Conservation (phyloP, 2,888 invertebrate genomes). For the Yponomeuta sedellus region DNA sequence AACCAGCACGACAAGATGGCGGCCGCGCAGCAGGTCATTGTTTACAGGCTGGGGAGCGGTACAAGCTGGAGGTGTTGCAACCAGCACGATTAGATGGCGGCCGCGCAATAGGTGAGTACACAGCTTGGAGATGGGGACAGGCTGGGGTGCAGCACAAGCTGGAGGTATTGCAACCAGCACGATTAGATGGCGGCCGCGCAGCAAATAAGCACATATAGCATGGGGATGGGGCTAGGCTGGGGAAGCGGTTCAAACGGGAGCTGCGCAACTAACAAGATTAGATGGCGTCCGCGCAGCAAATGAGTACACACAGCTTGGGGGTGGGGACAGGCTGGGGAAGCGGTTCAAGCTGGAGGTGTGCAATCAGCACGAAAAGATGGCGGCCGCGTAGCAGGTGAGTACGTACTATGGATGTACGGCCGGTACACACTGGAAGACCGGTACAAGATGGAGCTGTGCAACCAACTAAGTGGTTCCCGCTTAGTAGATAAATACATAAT, state of each 20-base stretch:
- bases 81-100: constrained; percentile 81
- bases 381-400: constrained; percentile 83
- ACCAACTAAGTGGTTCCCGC: constrained; percentile 84
- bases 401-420: neutral
- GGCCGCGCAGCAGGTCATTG: constrained; percentile 82
- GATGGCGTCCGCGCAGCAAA: constrained; percentile 83
- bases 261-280: constrained; percentile 85
- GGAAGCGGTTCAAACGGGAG: constrained; percentile 81
- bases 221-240: constrained; percentile 64
- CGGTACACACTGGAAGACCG: constrained; percentile 77
- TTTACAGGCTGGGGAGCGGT: constrained; percentile 79
- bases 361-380: constrained; percentile 81
- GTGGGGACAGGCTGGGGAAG: constrained; percentile 80
- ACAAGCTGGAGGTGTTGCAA: constrained; percentile 83
- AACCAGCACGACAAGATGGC: constrained; percentile 82
- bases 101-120: constrained; percentile 80
- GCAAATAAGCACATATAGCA: constrained; percentile 52
- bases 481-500: constrained; percentile 74
- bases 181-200: constrained; percentile 87
- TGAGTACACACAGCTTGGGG: constrained; percentile 22
- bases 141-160: constrained; percentile 84
- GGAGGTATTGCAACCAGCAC: constrained; percentile 82
- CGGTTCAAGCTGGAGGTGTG: constrained; percentile 80
- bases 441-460: constrained; percentile 83
- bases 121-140: constrained; percentile 82